Conservation (phyloP, 2,888 invertebrate genomes). For the Gnatocerus cornutus region DNA sequence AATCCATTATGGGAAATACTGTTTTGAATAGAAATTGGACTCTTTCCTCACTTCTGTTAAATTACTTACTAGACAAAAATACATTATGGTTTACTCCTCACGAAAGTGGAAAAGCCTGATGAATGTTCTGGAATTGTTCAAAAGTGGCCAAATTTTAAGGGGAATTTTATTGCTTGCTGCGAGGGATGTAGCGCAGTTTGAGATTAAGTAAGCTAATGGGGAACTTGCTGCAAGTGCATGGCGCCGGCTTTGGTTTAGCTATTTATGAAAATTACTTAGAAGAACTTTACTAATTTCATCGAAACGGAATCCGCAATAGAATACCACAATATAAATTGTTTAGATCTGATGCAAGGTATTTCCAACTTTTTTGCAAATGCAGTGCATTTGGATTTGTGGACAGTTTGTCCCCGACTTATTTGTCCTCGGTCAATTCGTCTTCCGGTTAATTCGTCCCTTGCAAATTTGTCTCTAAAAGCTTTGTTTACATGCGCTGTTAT, state of each 20-base stretch:
- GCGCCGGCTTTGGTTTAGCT: not conserved
- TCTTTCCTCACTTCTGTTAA: slow-evolving; percentile 2
- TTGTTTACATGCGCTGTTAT: no score
- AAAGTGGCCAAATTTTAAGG: slow-evolving; percentile 1
- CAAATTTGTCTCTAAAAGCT: no score
- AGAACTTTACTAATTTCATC: not conserved
- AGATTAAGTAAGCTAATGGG: not conserved
- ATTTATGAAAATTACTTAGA: slow-evolving; percentile 1
- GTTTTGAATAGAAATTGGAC: slow-evolving; percentile 28
- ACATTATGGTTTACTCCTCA: not conserved
- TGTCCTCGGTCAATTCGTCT: no score
- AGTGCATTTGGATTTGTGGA: no score
- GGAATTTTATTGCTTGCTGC: not conserved
- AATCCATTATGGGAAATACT: slow-evolving; percentile 17
- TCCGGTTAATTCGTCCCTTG: no score
- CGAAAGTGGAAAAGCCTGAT: not conserved
- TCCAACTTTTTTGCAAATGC: no score
- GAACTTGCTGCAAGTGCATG: not conserved
- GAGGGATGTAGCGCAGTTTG: not conserved
- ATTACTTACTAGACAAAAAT: slow-evolving; percentile 7
- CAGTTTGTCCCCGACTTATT: no score
- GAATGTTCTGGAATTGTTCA: slow-evolving; percentile 3
- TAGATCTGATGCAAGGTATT: no score
- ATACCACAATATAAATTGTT: no score
- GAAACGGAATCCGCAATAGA: not conserved